A percentile compares a stretch with the other conserved stretches of the same genome.
Evolutionary conservation across 2,113 vertebrate genomes (phyloP).

Genomic region (Anhinga anhinga): DNA sequence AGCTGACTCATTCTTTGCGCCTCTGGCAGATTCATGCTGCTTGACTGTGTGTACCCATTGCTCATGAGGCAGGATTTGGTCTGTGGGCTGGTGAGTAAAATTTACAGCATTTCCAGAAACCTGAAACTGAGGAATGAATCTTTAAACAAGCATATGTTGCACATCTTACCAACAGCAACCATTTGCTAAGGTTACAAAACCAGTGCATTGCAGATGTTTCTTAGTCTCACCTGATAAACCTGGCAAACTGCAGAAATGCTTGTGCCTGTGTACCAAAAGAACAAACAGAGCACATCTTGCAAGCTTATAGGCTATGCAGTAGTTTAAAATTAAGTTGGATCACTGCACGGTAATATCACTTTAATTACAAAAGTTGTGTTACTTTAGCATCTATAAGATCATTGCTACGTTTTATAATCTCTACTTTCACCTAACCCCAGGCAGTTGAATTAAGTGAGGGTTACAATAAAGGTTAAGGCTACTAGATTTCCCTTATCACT

Average conservation of each 20-base stretch:
- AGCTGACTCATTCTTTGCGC: constrained; percentile 27
- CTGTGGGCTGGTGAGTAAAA: constrained; percentile 7
- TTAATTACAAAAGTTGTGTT: not conserved
- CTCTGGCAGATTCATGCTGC: constrained; percentile 23
- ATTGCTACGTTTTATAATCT: not conserved
- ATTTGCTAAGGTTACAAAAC: not conserved
- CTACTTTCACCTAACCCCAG: not conserved
- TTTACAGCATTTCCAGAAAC: constrained; percentile 16
- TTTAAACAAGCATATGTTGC: not conserved
- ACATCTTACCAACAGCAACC: not conserved
- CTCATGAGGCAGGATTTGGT: not conserved
- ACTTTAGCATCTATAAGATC: not conserved
- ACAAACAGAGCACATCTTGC: not conserved
- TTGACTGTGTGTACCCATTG: not conserved
- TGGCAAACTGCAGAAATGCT: not conserved
- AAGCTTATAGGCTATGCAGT: not conserved
- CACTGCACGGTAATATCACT: not conserved
- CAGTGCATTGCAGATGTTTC: not conserved
- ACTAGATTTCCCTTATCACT: constrained; percentile 2
- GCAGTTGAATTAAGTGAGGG: not conserved
- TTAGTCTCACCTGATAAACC: not conserved
- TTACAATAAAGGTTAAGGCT: not conserved
- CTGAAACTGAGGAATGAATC: constrained; percentile 1
- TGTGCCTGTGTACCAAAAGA: not conserved
- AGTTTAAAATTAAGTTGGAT: not conserved